phyloP scores from a whole-genome alignment of 2,888 invertebrate species.

The Patella depressa region DNA sequence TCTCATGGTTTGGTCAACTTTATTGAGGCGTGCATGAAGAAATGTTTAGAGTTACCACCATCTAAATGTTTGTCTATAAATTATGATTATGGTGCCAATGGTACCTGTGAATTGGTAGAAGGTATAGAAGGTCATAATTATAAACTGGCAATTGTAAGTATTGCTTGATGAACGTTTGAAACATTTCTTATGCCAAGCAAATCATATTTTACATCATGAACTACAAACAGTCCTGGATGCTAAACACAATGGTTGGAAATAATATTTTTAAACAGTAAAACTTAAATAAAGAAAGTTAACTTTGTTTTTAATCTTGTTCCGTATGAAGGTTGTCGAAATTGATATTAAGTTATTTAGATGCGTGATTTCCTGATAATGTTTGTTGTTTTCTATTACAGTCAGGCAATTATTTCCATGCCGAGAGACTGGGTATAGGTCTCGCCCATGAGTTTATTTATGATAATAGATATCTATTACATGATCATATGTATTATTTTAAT shows the following conservation, averaged over 20 bases:
- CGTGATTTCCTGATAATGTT: too few relatives aligned
- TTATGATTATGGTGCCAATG: slow-evolving; percentile 44
- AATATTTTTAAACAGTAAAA: too few relatives aligned
- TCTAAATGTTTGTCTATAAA: slow-evolving; percentile 53
- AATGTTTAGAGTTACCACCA: slow-evolving; percentile 36
- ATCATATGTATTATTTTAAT: slow-evolving; percentile 50
- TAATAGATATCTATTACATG: slow-evolving; percentile 41
- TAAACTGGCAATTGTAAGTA: too few relatives aligned
- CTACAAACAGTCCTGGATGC: too few relatives aligned
- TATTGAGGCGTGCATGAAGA: slow-evolving; percentile 41
- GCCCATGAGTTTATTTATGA: slow-evolving; percentile 37
- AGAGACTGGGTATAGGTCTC: slow-evolving; percentile 47
- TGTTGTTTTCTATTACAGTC: slow-evolving; percentile 32
- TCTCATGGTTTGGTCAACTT: slow-evolving; percentile 11
- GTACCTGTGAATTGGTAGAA: slow-evolving; percentile 49
- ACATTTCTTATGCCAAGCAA: too few relatives aligned
- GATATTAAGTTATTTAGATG: too few relatives aligned
- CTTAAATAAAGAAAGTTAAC: too few relatives aligned
- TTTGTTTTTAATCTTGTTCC: too few relatives aligned
- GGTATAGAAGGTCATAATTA: slow-evolving; percentile 43
- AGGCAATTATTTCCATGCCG: slow-evolving; percentile 46
- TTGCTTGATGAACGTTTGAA: too few relatives aligned
- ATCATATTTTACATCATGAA: too few relatives aligned
- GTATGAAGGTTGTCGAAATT: too few relatives aligned
- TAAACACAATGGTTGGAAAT: too few relatives aligned